phyloP scores from a whole-genome alignment of 2,888 invertebrate genomes.

The Nezara viridula region DNA sequence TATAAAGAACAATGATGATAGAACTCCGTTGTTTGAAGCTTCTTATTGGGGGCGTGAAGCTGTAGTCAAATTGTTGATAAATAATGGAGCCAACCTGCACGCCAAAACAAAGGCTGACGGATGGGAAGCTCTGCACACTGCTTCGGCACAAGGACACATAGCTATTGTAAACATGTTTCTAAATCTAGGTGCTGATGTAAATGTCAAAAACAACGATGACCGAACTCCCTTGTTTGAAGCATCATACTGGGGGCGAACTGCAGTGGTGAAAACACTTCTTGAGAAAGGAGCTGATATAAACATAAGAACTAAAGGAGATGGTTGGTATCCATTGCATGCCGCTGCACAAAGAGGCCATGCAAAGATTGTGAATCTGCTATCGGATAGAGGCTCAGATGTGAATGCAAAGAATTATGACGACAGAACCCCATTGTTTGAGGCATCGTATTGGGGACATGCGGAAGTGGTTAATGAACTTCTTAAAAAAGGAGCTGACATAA shows the following conservation, averaged over 20 bases:
- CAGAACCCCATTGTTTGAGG: background rate
- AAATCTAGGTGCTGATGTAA: background rate
- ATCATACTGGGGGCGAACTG: background rate
- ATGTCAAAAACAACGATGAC: background rate
- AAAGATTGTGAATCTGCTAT: background rate
- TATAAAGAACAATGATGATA: background rate
- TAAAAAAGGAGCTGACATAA: background rate
- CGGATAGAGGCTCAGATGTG: background rate
- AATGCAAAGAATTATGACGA: background rate
- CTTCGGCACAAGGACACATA: background rate
- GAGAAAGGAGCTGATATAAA: background rate
- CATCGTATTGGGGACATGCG: background rate
- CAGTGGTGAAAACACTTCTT: background rate
- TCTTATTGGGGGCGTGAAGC: slow-evolving; percentile 43
- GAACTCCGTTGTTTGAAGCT: slow-evolving; percentile 7
- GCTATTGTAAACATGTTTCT: background rate
- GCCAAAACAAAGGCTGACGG: slow-evolving; percentile 49
- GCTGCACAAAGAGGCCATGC: background rate
- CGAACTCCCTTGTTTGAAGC: slow-evolving; percentile 10
- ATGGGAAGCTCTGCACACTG: background rate
- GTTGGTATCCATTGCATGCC: background rate
- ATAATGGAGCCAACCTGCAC: slow-evolving; percentile 49
- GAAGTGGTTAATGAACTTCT: background rate
- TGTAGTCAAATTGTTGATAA: slow-evolving; percentile 46
- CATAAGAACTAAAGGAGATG: background rate